A percentile compares a stretch with the other conserved stretches of the same genome.
Evolutionary conservation across 2,797 vertebrate species (phyloP).

Genomic region (Malacoraja senta): DNA sequence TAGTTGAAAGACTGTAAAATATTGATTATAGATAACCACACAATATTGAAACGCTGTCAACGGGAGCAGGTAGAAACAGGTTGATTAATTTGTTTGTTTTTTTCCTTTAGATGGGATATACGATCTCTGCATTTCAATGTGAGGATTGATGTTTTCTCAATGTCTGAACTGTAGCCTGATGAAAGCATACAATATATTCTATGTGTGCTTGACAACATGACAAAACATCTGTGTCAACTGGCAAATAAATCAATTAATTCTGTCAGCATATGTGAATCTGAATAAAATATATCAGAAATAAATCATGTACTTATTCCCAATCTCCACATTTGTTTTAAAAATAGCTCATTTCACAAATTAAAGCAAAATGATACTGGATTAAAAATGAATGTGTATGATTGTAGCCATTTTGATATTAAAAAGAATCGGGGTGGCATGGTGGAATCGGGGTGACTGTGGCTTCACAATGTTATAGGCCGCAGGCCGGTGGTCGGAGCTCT

Average conservation of each 20-base stretch:
- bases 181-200: background rate
- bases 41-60: slow-evolving; percentile 13
- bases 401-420: background rate
- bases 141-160: background rate
- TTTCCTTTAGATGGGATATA: background rate
- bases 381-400: background rate
- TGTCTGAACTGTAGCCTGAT: background rate
- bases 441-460: no score
- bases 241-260: background rate
- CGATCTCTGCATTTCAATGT: background rate
- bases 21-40: background rate
- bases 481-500: no score
- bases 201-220: background rate
- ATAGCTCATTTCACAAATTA: background rate
- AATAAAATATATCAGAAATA: background rate
- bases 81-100: background rate
- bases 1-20: slow-evolving; percentile 11
- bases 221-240: background rate
- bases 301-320: background rate
- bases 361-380: background rate
- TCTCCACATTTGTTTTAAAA: background rate
- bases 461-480: no score
- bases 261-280: background rate
- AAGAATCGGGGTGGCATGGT: background rate
- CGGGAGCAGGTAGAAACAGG: background rate